Percentiles rank a stretch among this genome's conserved stretches.
These are phyloP conservation scores for Prunella strophiata DNA, from an alignment of 2,797 vertebrate genomes.

Conservation along the genomic window DNA sequence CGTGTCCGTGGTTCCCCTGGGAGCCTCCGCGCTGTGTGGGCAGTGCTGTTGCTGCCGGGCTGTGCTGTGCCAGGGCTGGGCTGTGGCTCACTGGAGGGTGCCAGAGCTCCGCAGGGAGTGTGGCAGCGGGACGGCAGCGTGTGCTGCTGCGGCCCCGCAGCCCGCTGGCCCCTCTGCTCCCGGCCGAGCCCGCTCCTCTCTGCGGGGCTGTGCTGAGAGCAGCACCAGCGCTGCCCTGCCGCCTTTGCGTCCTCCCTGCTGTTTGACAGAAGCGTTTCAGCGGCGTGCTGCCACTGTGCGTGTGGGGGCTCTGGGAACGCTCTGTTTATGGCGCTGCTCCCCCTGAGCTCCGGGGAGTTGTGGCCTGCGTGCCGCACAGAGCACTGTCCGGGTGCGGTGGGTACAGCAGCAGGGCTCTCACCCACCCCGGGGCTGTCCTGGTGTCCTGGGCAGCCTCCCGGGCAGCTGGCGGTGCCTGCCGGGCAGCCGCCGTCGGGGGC, in stretches of 20 bases:
- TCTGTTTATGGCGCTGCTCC: background rate
- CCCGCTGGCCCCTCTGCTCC: background rate
- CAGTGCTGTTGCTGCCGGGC: background rate
- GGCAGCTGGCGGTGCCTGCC: background rate
- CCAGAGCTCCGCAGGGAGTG: background rate
- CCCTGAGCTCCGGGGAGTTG: background rate
- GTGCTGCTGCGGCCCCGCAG: rapidly evolving
- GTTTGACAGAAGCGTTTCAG: background rate
- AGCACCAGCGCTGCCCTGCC: rapidly evolving
- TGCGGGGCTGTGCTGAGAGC: background rate
- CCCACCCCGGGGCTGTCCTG: background rate
- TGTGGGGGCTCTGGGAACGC: background rate
- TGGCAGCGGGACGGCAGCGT: rapidly evolving
- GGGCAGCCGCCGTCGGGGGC: too few relatives aligned
- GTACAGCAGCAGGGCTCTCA: background rate
- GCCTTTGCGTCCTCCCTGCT: too few relatives aligned
- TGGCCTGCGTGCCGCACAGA: background rate
- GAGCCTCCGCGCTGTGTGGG: background rate
- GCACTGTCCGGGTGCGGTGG: background rate
- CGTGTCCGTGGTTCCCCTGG: background rate
- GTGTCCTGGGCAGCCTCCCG: background rate
- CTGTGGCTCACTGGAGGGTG: rapidly evolving
- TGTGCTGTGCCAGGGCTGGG: rapidly evolving
- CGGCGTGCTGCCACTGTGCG: background rate
- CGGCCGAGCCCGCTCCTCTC: rapidly evolving